Percentiles rank a stretch among this genome's conserved stretches.
These are phyloP conservation scores for Pseudomyrmex cubaensis DNA, from an alignment of 1,140 invertebrate genomes.

Conservation along the genomic window DNA sequence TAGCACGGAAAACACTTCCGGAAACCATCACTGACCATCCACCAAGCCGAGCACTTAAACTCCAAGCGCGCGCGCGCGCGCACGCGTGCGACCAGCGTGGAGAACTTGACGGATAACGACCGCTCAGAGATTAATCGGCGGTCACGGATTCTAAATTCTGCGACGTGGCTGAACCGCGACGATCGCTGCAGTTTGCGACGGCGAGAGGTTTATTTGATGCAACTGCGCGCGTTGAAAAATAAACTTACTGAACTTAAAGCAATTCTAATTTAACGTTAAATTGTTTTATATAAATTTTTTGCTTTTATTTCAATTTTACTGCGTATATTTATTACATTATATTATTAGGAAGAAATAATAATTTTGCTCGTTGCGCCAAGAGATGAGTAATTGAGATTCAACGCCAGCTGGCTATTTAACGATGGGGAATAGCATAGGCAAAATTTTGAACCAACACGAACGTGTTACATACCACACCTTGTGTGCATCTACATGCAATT, in stretches of 20 bases:
- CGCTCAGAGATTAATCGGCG: conserved; percentile 79
- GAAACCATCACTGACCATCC: conserved; percentile 69
- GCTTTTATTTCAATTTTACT: background rate
- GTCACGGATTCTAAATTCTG: conserved; percentile 80
- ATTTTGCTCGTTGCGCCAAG: background rate
- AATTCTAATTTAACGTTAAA: too few species aligned
- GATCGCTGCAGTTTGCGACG: conserved; percentile 59
- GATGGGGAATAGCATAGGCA: background rate
- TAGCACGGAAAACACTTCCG: conserved; percentile 72
- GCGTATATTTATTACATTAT: background rate
- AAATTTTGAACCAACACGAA: conserved; percentile 4
- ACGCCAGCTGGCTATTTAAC: background rate
- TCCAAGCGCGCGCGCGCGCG: conserved; percentile 34
- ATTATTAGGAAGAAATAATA: background rate
- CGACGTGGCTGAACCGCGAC: conserved; percentile 69
- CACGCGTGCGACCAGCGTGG: conserved; percentile 64
- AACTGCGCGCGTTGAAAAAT: conserved; percentile 28
- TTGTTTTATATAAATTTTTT: background rate
- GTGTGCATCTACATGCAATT: background rate
- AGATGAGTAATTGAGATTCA: background rate
- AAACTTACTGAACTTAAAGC: background rate
- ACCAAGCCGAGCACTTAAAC: conserved; percentile 70
- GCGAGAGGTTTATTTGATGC: conserved; percentile 31
- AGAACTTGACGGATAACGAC: conserved; percentile 80
- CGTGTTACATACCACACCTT: background rate